Evolutionary conservation across 2,113 vertebrate genomes (phyloP), one percentile per base, ranked within the genome.

Genomic region (Oreotragus oreotragus): DNA sequence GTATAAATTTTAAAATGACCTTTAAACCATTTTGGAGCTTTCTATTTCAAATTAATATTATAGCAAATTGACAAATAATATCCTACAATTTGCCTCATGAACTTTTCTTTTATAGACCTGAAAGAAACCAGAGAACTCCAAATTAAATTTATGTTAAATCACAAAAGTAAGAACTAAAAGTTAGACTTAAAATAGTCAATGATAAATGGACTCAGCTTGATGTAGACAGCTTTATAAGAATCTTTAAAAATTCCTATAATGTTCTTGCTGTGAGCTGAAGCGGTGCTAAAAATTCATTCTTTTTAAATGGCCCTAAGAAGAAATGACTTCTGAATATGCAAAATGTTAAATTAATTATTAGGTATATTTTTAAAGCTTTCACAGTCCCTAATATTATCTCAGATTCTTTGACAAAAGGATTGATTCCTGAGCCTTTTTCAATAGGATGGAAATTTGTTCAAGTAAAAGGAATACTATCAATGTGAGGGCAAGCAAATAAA

Each of bases 71-170:
- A 88, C 66, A 96, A 86, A 33, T 94, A 77, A 77, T 79, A 73
- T 1, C 28, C 90, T 0, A 83, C 4, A 58, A 28, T 84, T 86
- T 93, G 76, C 21, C n/a, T 83, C 57, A 93, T 30, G 16, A 96
- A 91, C 28, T 19, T 2, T 84, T 45, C n/a, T 90, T 98, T 97
- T 62, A 88, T 86, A 93, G 93, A 43, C 13, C 36, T 95, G 80
- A 89, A n/a, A n/a, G n/a, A n/a, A 95, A 45, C 7, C n/a, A 43
- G 43, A 96, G 51, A 96, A 28, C 28, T 64, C 30, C 45, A 88
- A 86, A 89, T 97, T 91, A 98, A 86, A 53, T 91, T 58, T 60
- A 76, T 81, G 27, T 95, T 96, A 93, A 96, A 70, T 97, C 47
- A 96, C 89, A 91, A 96, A 95, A 95, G 91, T 93, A 94, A 96